Evolutionary conservation across 1,140 invertebrate species (phyloP).

Genomic region (Dendrolimus kikuchii): DNA sequence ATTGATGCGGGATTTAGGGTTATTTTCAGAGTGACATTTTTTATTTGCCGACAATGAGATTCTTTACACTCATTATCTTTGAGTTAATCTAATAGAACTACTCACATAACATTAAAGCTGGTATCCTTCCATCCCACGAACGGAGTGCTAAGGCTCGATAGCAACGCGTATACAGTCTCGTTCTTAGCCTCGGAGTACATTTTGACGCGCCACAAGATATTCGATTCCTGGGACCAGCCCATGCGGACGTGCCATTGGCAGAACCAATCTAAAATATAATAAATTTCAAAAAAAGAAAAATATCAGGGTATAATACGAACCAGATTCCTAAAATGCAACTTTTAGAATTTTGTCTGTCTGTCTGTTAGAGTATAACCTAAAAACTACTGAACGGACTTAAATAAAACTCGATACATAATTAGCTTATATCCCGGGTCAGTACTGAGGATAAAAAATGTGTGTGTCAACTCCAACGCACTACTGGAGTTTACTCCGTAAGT

Average conservation of each 20-base stretch:
- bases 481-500: too few species aligned
- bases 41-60: background rate
- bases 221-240: slow-evolving; percentile 55
- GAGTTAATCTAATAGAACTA: slow-evolving; percentile 4
- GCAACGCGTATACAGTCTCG: slow-evolving; percentile 58
- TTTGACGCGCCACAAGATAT: slow-evolving; percentile 59
- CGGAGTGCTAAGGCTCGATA: slow-evolving; percentile 76
- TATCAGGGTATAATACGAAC: too few species aligned
- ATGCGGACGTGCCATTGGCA: slow-evolving; percentile 61
- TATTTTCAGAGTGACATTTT: too few species aligned
- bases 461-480: too few species aligned
- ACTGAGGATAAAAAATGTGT: too few species aligned
- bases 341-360: too few species aligned
- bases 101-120: slow-evolving; percentile 76
- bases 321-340: too few species aligned
- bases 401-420: too few species aligned
- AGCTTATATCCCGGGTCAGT: too few species aligned
- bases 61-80: background rate
- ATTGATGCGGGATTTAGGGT: too few species aligned
- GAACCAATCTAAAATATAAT: slow-evolving; percentile 52
- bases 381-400: too few species aligned
- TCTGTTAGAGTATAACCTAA: too few species aligned
- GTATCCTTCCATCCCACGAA: slow-evolving; percentile 83
- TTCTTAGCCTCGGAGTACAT: slow-evolving; percentile 56
- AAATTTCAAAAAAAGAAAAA: background rate